phyloP scores from a whole-genome alignment of 2,113 vertebrate species.

The Psittacula cyanocephala region DNA sequence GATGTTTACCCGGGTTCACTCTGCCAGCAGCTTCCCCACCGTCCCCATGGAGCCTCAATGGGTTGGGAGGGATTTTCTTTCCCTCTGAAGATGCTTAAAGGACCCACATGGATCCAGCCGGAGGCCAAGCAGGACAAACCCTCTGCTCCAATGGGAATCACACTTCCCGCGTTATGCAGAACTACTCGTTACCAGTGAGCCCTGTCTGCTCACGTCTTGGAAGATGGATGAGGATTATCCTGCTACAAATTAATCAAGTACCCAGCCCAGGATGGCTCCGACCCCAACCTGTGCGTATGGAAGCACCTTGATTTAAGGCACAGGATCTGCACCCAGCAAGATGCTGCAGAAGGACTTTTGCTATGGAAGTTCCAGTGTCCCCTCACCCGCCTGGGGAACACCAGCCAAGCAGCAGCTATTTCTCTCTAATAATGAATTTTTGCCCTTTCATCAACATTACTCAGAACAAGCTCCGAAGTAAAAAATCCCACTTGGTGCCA shows the following conservation, averaged over 20 bases:
- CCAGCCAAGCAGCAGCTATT: background rate
- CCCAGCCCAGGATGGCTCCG: fast-evolving
- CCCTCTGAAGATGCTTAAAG: background rate
- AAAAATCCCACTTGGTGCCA: background rate
- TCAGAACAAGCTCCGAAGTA: background rate
- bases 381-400: background rate
- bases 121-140: background rate
- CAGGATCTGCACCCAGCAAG: background rate
- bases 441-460: slow-evolving; percentile 20
- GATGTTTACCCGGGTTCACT: slow-evolving; percentile 23
- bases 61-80: background rate
- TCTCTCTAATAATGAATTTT: slow-evolving; percentile 10
- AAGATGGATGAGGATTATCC: background rate
- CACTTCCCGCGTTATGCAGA: background rate
- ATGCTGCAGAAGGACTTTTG: background rate
- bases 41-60: background rate
- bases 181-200: fast-evolving
- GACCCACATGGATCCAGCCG: background rate
- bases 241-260: too few relatives aligned
- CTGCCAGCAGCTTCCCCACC: background rate
- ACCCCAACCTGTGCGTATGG: background rate
- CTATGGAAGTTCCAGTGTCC: background rate
- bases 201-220: fast-evolving
- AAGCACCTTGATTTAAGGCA: background rate
- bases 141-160: fast-evolving